Conservation (phyloP, 2,797 vertebrate species). For the Apogon hyalosoma region DNA sequence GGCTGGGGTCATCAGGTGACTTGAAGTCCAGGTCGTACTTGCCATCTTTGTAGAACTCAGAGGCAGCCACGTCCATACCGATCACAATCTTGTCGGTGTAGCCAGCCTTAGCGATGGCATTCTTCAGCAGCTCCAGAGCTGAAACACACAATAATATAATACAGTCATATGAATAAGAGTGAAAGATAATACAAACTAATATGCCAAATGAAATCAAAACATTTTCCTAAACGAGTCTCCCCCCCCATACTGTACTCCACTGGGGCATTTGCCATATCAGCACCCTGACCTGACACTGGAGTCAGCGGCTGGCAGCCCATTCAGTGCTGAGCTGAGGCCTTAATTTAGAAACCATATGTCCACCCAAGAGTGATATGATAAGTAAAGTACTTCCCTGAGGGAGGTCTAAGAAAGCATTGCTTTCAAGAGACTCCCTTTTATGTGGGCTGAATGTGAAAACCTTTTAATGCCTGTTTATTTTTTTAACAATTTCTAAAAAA, state of each 20-base stretch:
- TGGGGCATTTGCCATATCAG: slow-evolving; percentile 64
- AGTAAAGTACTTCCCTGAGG: slow-evolving; percentile 26
- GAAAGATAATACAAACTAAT: too few relatives aligned
- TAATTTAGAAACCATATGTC: slow-evolving; percentile 75
- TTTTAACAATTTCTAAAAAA: neutral
- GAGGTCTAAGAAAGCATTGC: slow-evolving; percentile 35
- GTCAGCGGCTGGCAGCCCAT: slow-evolving; percentile 43
- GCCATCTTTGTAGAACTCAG: slow-evolving; percentile 91
- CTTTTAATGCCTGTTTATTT: too few relatives aligned
- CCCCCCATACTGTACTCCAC: slow-evolving; percentile 28
- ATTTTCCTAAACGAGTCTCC: slow-evolving; percentile 10
- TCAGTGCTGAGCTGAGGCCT: slow-evolving; percentile 44
- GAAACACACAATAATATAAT: neutral
- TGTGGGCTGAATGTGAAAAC: neutral
- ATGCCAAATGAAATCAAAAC: too few relatives aligned
- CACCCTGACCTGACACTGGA: slow-evolving; percentile 57
- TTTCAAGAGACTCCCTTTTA: slow-evolving; percentile 29
- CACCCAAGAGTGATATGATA: slow-evolving; percentile 48
- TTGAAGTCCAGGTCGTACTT: slow-evolving; percentile 98
- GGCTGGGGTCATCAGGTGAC: slow-evolving; percentile 91
- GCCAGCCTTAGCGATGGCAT: slow-evolving; percentile 91
- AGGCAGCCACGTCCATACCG: slow-evolving; percentile 97
- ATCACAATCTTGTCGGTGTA: slow-evolving; percentile 94
- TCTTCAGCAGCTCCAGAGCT: slow-evolving; percentile 94
- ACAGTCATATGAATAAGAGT: too few relatives aligned